These are phyloP conservation scores for Symphodus melops DNA, from an alignment of 2,113 vertebrate species.

Conservation along the genomic window DNA sequence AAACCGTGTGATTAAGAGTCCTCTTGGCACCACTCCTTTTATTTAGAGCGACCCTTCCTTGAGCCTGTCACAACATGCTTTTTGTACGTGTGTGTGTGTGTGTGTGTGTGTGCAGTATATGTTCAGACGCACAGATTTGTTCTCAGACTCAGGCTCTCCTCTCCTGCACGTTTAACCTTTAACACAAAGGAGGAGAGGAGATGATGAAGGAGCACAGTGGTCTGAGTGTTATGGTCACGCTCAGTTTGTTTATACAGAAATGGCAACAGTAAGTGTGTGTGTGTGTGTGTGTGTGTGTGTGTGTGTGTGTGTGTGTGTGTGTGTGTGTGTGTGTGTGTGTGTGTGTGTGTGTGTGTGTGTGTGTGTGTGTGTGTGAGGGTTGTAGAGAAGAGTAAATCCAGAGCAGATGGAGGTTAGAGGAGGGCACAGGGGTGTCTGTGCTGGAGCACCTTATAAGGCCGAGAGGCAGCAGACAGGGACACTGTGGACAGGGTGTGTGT, in stretches of 20 bases:
- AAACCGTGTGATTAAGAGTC: too few species aligned
- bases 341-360: background rate
- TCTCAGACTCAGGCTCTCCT: too few species aligned
- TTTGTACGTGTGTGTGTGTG: too few species aligned
- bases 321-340: slow-evolving; percentile 2
- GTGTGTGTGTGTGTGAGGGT: slow-evolving; percentile 11
- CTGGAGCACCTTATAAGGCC: slow-evolving; percentile 76
- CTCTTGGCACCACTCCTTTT: too few species aligned
- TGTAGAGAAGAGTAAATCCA: slow-evolving; percentile 76
- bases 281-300: background rate
- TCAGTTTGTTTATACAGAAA: slow-evolving; percentile 72
- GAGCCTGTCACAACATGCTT: too few species aligned
- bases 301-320: background rate
- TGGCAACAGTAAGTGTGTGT: background rate
- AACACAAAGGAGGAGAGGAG: background rate
- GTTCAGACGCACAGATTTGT: too few species aligned
- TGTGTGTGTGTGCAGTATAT: too few species aligned
- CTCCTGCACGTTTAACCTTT: too few species aligned
- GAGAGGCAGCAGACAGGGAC: slow-evolving; percentile 21
- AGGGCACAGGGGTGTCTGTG: slow-evolving; percentile 55
- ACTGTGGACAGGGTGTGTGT: too few species aligned
- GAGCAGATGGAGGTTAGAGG: slow-evolving; percentile 76
- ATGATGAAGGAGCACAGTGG: slow-evolving; percentile 22
- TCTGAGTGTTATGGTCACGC: slow-evolving; percentile 72
- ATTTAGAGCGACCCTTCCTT: too few species aligned